Percentiles rank a stretch among this genome's conserved stretches.
phyloP scores from a whole-genome alignment of 2,113 vertebrate species.

The Antennarius striatus region DNA sequence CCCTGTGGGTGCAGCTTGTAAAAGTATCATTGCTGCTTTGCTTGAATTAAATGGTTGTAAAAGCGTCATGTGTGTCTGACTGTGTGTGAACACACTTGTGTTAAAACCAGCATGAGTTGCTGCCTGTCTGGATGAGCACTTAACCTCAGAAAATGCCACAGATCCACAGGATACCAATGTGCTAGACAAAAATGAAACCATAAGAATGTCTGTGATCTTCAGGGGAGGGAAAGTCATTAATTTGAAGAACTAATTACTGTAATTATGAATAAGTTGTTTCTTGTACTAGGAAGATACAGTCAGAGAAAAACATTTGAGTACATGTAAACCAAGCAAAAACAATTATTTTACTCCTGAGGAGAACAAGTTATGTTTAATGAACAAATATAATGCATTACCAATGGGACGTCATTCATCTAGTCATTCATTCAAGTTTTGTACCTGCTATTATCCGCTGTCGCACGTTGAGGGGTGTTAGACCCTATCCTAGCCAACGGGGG shows the following conservation, averaged over 20 bases:
- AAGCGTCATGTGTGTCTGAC: slow-evolving; percentile 34
- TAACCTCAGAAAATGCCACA: slow-evolving; percentile 41
- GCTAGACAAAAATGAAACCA: slow-evolving; percentile 46
- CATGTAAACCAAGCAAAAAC: background rate
- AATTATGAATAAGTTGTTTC: slow-evolving; percentile 25
- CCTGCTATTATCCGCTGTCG: too few relatives aligned
- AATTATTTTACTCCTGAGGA: too few relatives aligned
- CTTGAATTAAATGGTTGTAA: slow-evolving; percentile 41
- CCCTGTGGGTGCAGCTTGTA: slow-evolving; percentile 40
- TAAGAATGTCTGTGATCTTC: slow-evolving; percentile 37
- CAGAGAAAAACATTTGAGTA: background rate
- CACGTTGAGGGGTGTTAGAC: too few relatives aligned
- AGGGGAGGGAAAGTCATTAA: slow-evolving; percentile 18
- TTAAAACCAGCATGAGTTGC: slow-evolving; percentile 18
- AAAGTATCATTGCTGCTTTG: slow-evolving; percentile 53
- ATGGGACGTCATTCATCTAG: too few relatives aligned
- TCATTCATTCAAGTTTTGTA: too few relatives aligned
- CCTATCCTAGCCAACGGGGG: background rate
- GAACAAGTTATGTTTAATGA: background rate
- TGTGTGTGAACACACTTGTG: slow-evolving; percentile 9
- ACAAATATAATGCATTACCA: background rate
- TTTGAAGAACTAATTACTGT: slow-evolving; percentile 46
- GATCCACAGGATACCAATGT: slow-evolving; percentile 31
- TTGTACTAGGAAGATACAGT: background rate
- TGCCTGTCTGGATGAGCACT: slow-evolving; percentile 17